Base-by-base conservation (phyloP, 2,888 invertebrate species). In the Megastigmus dorsalis region DNA sequence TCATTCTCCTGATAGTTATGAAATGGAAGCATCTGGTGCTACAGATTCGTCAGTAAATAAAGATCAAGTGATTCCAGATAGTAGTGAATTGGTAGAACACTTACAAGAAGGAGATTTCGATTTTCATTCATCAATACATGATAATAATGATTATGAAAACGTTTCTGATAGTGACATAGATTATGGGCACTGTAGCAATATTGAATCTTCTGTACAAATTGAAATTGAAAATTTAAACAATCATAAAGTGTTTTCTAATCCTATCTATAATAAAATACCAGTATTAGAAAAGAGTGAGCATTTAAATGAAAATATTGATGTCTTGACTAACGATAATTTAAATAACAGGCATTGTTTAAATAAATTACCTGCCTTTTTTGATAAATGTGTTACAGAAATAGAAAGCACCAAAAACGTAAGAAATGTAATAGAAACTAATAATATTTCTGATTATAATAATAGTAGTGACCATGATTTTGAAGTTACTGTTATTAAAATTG, bases 21-120 rank as follows among this genome's bases (percentile, higher is more conserved):
- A 57, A 20, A 45, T 45, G 15, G 30, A 9, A 7, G 1, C 36
- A 10, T 20, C 52, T 9, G 6, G 23, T 33, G 23, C 38, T 33
- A 4, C 9, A 45, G 30, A 13, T 57, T 55, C 45, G 20, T 15
- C 38, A 50, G 3, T 10, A 18, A 28, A 13, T 26, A 10, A 15
- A 48, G 50, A 72, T 59, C 57, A 72, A 65, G 18, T 50, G 10
- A n/a, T 65, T 38, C 48, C 65, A 50, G 57, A 65, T 41, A 45
- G n/a, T 41, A 30, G 18, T 13, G 43, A 7, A 33, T 45, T 50
- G 20, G 33, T 41, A 13, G 65, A 65, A 30, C 5, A 63, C 54
- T 23, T 62, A n/a, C 55, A 74, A 68, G 73, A n/a, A 45, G 74
- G 74, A 15, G 74, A 74, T 38, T 60, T 74, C 63, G 74, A 74